Percentiles rank a stretch among this genome's conserved stretches.
phyloP scores from a whole-genome alignment of 2,797 vertebrate genomes.

The Onychomys leucogaster region DNA sequence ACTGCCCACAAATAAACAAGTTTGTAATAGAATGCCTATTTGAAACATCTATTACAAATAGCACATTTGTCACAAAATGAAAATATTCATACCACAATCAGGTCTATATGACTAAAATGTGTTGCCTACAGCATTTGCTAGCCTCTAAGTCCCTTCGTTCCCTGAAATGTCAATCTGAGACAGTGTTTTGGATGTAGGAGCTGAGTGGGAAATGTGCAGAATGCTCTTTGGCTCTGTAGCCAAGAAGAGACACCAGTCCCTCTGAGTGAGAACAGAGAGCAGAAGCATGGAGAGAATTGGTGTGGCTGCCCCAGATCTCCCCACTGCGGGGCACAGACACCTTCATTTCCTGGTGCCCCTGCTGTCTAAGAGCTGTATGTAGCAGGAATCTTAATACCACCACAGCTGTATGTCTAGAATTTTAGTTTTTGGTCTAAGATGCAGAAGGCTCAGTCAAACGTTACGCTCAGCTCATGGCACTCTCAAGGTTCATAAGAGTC shows the following conservation, averaged over 20 bases:
- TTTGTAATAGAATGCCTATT: not conserved
- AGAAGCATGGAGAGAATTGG: not conserved
- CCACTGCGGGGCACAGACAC: not conserved
- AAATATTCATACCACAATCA: not conserved
- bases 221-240: not conserved
- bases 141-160: constrained; percentile 1
- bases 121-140: not conserved
- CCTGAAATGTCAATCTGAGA: not conserved
- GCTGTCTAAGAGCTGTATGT: not conserved
- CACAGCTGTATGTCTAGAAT: not conserved
- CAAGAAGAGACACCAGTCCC: not conserved
- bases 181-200: not conserved
- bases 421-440: not conserved
- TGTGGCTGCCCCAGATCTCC: accelerated
- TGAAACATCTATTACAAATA: not conserved
- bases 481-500: not conserved
- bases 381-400: no score
- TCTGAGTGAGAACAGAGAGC: not conserved
- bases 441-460: not conserved
- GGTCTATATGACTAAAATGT: not conserved
- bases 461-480: not conserved
- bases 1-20: not conserved
- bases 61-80: not conserved
- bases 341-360: not conserved
- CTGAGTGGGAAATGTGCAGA: not conserved